phyloP scores from a whole-genome alignment of 2,113 vertebrate genomes.

The Etheostoma cragini region DNA sequence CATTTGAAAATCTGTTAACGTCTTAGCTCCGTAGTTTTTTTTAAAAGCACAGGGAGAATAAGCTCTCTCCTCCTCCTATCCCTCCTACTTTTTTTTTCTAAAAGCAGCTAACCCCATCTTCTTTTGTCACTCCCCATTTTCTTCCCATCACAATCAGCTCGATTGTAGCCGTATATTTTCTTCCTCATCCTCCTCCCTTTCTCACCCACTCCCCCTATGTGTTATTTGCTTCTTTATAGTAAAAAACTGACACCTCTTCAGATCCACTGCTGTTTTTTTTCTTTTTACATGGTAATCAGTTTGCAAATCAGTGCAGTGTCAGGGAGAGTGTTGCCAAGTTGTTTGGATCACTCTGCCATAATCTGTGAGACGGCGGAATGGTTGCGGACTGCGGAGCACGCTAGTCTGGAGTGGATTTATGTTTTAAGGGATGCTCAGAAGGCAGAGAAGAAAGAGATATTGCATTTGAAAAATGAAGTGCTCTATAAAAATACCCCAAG shows the following conservation, averaged over 20 bases:
- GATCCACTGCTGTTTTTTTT: conserved; percentile 48
- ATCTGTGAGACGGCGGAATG: conserved; percentile 73
- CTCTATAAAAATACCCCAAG: conserved; percentile 65
- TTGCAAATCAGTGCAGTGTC: conserved; percentile 83
- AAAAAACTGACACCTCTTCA: conserved; percentile 53
- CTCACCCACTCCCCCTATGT: conserved; percentile 7
- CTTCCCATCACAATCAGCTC: conserved; percentile 56
- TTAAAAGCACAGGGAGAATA: neutral
- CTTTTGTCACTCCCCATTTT: conserved; percentile 37
- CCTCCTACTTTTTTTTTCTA: neutral
- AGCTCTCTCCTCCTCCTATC: neutral
- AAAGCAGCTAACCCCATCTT: conserved; percentile 45
- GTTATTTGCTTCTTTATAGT: conserved; percentile 28
- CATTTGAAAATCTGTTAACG: conserved; percentile 1
- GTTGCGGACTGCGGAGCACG: conserved; percentile 65
- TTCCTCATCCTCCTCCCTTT: neutral
- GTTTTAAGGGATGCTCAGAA: conserved; percentile 71
- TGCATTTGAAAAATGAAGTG: conserved; percentile 74
- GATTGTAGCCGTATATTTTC: conserved; percentile 30
- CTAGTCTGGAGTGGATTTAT: conserved; percentile 78
- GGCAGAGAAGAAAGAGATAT: conserved; percentile 71
- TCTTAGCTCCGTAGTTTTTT: conserved; percentile 7
- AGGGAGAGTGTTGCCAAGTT: conserved; percentile 75
- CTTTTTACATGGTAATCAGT: conserved; percentile 77
- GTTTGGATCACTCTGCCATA: conserved; percentile 80